Base-by-base conservation (phyloP, 2,888 invertebrate genomes). In the Oscheius sp. region DNA sequence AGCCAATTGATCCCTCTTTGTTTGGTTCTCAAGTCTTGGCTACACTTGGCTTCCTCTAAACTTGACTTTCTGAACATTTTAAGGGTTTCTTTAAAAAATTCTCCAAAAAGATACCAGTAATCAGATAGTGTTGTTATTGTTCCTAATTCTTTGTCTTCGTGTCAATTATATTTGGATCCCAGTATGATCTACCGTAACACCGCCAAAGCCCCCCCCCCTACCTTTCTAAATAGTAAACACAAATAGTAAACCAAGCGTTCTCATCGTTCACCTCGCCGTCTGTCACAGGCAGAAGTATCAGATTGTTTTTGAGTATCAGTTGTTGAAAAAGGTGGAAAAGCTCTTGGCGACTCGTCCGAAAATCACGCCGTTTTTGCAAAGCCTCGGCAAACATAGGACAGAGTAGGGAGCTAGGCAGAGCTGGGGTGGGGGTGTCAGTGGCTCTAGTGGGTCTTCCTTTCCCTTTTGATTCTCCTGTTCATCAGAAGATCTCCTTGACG, bases 331-430 rank as follows among this genome's bases (percentile, higher is more conserved):
- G 10, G 48, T 42, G 13, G 63, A 63, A 48, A 48, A 48, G 63
- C 63, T 50, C 63, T 63, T 63, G 50, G 48, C 42, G 42, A 29
- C 48, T 29, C 48, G 63, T 63, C 29, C 63, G 48, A 63, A 63
- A 63, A 63, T 48, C 63, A 63, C 63, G 63, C 50, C 63, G 63
- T 48, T 63, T 60, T 50, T 63, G 62, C 63, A 48, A 63, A 63
- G 50, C 47, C 63, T 63, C 32, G 29, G 63, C 32, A 63, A 63
- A 63, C 48, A 63, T 4, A 58, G 4, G 32, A 32, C 58, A 33
- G 32, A 58, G 42, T 42, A 33, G 58, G 11, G 58, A 58, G 58
- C 33, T 3, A 33, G 32, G 58, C n/a, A 33, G 58, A 58, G n/a
- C 32, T 32, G 33, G 53, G 53, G 13, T 21, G 53, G 29, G 32